phyloP scores from a whole-genome alignment of 2,888 invertebrate genomes.

The Rhamnusium bicolor region DNA sequence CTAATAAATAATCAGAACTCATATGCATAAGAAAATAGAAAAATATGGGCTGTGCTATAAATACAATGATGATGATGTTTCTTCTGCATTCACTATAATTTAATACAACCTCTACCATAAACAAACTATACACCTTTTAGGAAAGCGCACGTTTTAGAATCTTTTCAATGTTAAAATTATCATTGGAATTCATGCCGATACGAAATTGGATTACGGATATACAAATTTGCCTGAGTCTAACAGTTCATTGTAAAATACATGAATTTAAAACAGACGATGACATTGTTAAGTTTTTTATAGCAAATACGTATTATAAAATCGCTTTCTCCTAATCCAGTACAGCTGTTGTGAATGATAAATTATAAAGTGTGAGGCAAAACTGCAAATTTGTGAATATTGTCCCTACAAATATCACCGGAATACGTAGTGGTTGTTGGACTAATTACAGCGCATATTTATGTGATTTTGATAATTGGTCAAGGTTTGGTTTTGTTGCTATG shows the following conservation, averaged over 20 bases:
- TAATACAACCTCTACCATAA: not conserved
- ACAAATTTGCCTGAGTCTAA: conserved; percentile 46
- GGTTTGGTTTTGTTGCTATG: too few relatives aligned
- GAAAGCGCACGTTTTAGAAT: not conserved
- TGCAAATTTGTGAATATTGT: too few relatives aligned
- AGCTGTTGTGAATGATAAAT: too few relatives aligned
- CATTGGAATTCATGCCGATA: conserved; percentile 31
- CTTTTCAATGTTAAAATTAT: conserved; percentile 10
- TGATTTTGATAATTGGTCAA: too few relatives aligned
- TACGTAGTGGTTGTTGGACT: too few relatives aligned
- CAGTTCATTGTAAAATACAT: conserved; percentile 18
- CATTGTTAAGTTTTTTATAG: not conserved
- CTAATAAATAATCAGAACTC: too few relatives aligned
- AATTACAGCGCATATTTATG: too few relatives aligned
- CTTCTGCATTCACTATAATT: not conserved
- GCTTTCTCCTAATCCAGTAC: not conserved
- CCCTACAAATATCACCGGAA: too few relatives aligned
- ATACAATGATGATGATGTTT: not conserved
- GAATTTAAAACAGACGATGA: conserved; percentile 6
- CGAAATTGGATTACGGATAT: conserved; percentile 41
- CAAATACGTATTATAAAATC: not conserved
- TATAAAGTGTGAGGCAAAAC: too few relatives aligned
- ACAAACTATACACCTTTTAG: not conserved
- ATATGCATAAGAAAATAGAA: not conserved
- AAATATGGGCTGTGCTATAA: not conserved